Conservation (phyloP, 2,888 invertebrate species). For the Diaprepes abbreviatus region DNA sequence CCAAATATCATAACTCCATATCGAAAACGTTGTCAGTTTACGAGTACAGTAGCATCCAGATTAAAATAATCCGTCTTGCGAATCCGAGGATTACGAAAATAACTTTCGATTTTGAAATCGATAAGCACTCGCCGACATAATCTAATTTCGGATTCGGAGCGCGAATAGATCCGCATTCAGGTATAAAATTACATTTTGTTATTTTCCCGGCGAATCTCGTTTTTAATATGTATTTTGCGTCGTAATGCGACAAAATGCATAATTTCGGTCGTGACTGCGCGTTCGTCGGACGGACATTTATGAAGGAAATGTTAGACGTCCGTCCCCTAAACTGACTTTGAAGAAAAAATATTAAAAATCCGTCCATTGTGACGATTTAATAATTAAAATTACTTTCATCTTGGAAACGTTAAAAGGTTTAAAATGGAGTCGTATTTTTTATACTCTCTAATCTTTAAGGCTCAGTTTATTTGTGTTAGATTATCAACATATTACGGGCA, state of each 20-base stretch:
- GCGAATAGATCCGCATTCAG: slow-evolving; percentile 50
- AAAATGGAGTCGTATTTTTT: too few relatives aligned
- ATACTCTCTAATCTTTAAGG: too few relatives aligned
- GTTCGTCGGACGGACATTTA: neutral
- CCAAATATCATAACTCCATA: neutral
- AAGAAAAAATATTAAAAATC: neutral
- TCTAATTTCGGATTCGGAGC: slow-evolving; percentile 48
- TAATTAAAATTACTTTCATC: too few relatives aligned
- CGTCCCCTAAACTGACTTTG: neutral
- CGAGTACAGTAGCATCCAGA: slow-evolving; percentile 30
- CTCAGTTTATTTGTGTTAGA: too few relatives aligned
- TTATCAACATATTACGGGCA: too few relatives aligned
- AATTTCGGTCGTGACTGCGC: neutral
- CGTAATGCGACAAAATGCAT: slow-evolving; percentile 49
- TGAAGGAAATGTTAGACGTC: neutral
- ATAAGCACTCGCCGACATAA: slow-evolving; percentile 47
- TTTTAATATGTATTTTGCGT: slow-evolving; percentile 49
- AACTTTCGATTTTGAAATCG: slow-evolving; percentile 51
- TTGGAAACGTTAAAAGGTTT: too few relatives aligned
- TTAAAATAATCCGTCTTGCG: slow-evolving; percentile 50
- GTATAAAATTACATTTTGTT: slow-evolving; percentile 52
- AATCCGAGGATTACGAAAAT: slow-evolving; percentile 48
- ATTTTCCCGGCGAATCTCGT: slow-evolving; percentile 46
- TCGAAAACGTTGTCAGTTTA: neutral
- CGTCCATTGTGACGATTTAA: neutral